These are phyloP conservation scores for Tenualosa ilisha DNA, from an alignment of 2,797 vertebrate genomes.

Conservation along the genomic window DNA sequence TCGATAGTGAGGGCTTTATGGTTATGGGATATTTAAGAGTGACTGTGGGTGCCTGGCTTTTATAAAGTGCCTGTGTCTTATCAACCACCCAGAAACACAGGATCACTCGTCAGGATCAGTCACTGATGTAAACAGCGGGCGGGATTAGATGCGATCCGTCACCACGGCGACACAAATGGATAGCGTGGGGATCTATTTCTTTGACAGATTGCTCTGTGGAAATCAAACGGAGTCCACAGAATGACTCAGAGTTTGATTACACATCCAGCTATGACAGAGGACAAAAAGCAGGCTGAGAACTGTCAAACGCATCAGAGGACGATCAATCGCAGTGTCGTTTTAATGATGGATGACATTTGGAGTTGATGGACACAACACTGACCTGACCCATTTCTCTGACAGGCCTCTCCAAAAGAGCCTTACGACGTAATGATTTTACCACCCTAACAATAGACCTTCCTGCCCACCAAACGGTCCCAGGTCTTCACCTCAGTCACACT, in stretches of 20 bases:
- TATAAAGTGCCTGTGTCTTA: conserved; percentile 13
- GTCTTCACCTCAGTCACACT: neutral
- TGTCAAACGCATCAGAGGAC: neutral
- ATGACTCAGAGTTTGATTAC: conserved; percentile 23
- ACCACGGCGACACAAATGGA: neutral
- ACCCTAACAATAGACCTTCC: neutral
- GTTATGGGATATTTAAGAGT: conserved; percentile 44
- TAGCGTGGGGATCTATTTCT: conserved; percentile 16
- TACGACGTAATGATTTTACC: neutral
- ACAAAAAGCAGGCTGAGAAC: conserved; percentile 10
- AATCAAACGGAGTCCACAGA: conserved; percentile 19
- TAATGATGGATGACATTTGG: neutral
- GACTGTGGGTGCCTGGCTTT: conserved; percentile 29
- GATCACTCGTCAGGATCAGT: conserved; percentile 18
- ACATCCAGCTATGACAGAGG: conserved; percentile 11
- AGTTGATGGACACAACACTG: neutral
- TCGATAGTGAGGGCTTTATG: conserved; percentile 34
- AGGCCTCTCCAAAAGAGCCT: neutral
- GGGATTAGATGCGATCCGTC: neutral
- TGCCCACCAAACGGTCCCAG: neutral
- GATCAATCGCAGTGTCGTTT: neutral
- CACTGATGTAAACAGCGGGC: conserved; percentile 16
- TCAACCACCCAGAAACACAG: neutral
- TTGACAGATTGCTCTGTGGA: conserved; percentile 5
- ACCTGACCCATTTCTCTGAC: neutral